phyloP scores from a whole-genome alignment of 2,888 invertebrate species.

The Trachelus iudaicus region DNA sequence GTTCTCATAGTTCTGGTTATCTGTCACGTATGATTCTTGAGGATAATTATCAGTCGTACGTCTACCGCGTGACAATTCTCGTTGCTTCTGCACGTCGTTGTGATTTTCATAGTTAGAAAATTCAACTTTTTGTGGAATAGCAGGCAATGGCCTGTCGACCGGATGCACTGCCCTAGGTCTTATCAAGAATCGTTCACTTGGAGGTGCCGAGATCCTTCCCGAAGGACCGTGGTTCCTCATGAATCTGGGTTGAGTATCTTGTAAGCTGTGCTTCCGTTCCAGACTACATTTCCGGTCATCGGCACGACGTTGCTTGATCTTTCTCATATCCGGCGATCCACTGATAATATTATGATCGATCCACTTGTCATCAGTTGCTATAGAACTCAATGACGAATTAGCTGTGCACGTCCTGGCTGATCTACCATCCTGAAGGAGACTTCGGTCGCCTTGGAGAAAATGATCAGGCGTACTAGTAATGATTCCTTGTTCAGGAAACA shows the following conservation, averaged over 20 bases:
- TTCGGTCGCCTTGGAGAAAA: constrained; percentile 39
- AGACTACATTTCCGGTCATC: constrained; percentile 42
- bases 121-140: constrained; percentile 54
- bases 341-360: constrained; percentile 46
- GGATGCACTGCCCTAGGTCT: constrained; percentile 55
- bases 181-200: constrained; percentile 50
- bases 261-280: constrained; percentile 58
- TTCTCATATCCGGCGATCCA: constrained; percentile 48
- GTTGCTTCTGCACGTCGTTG: constrained; percentile 33
- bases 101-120: constrained; percentile 49
- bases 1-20: constrained; percentile 30
- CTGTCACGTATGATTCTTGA: constrained; percentile 18
- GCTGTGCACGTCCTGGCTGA: constrained; percentile 39
- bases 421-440: constrained; percentile 31
- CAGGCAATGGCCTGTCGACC: constrained; percentile 57
- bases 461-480: constrained; percentile 57
- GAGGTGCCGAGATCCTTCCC: constrained; percentile 58
- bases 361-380: constrained; percentile 52
- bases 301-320: constrained; percentile 43
- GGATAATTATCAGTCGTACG: constrained; percentile 24
- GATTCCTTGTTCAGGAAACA: constrained; percentile 52
- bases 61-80: constrained; percentile 1
- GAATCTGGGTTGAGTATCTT: constrained; percentile 49
- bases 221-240: constrained; percentile 54
- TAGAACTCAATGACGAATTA: constrained; percentile 49